Conservation (phyloP, 2,113 vertebrate genomes). For the Poecile atricapillus region DNA sequence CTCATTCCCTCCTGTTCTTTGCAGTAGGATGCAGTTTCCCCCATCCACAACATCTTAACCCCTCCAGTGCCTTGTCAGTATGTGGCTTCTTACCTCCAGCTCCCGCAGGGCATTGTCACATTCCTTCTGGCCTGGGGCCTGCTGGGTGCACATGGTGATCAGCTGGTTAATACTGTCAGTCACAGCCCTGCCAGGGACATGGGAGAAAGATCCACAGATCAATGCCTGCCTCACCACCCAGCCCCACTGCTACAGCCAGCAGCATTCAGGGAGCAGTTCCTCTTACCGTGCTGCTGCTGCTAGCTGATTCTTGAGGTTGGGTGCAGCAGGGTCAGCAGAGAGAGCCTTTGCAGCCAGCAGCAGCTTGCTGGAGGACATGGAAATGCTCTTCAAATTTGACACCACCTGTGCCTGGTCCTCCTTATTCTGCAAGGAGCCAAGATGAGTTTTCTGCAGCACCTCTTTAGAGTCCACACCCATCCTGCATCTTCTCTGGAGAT, state of each 20-base stretch:
- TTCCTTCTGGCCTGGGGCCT: conserved; percentile 95
- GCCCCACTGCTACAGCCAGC: not conserved
- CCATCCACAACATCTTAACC: not conserved
- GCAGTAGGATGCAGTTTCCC: accelerated
- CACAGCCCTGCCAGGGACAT: conserved; percentile 78
- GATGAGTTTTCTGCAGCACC: not conserved
- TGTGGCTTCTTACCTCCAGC: conserved; percentile 79
- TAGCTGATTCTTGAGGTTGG: conserved; percentile 96
- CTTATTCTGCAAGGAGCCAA: conserved; percentile 76
- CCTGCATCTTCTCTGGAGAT: not conserved
- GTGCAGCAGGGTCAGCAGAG: conserved; percentile 90
- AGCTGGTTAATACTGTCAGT: conserved; percentile 98
- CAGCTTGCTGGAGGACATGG: conserved; percentile 97
- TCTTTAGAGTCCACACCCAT: not conserved
- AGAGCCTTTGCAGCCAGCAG: conserved; percentile 91
- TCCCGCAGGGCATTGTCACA: conserved; percentile 95
- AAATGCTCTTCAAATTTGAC: conserved; percentile 96
- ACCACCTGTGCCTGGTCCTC: conserved; percentile 93
- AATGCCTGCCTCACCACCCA: not conserved
- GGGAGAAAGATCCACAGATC: not conserved
- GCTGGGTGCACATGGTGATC: conserved; percentile 98
- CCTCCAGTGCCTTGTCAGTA: not conserved
- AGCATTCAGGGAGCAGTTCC: not conserved
- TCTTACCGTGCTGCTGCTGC: conserved; percentile 89
- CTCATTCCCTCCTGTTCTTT: not conserved